Evolutionary conservation across 2,888 invertebrate genomes (phyloP), one percentile per base, ranked within the genome.

Genomic region (Oxycera nigricornis): DNA sequence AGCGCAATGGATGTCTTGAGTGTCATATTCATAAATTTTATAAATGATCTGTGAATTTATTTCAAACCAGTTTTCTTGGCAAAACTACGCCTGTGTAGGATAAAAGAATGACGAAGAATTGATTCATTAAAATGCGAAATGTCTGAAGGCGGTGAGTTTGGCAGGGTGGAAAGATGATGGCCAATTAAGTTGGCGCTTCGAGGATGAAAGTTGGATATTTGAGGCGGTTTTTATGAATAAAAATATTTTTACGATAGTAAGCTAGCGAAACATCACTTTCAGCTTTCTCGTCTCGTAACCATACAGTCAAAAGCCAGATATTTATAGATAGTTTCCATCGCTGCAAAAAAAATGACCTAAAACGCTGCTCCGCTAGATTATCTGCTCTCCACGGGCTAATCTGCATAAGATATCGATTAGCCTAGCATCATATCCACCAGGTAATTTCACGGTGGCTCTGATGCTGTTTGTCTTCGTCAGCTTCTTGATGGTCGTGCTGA

Each of bases 391-490:
- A 24, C 65, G 11, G 14, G 2, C 65, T 65, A 65, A 65, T 65
- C 65, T 65, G 65, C 65, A 65, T 65, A 65, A 65, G 41, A 41
- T 41, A 65, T 39, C 65, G 65, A 65, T 65, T 65, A 39, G 39
- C 30, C 20, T 41, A 65, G 65, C 65, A 24, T 22, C 22, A 65
- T 39, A 30, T 65, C 26, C 4, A 22, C 30, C 24, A 39, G 24
- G 30, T 6, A 41, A 65, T 65, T 41, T 65, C 65, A 22, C 30
- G 41, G 30, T 65, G 20, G 24, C 24, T 41, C 30, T 17, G 35
- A 39, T 65, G 39, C 65, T 30, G 39, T 20, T 65, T 65, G 28
- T 65, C 65, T 39, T 39, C 41, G 11, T 31, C 39, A 7, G 26
- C n/a, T 41, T 65, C 39, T 20, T 11, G 17, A 39, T 65, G 26